Evolutionary conservation across 2,888 invertebrate species (phyloP), one percentile per base, ranked within the genome.

Genomic region (Dicyrtoma fusca): DNA sequence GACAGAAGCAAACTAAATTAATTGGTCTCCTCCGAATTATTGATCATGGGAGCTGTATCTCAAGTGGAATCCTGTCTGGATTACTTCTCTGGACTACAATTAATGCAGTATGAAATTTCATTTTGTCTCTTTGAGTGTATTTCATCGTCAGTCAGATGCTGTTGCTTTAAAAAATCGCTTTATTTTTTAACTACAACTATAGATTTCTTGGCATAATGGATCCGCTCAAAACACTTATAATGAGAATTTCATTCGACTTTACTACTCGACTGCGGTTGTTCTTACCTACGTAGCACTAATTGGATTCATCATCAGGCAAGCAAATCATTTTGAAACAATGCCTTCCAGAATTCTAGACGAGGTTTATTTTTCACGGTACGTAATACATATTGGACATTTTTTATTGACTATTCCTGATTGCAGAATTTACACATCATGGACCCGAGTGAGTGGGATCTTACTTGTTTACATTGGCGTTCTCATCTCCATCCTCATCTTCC

Each of bases 11-110:
- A 45, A 49, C 10, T 11, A 71, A 65, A 47, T 65, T 71, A 65
- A 57, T 45, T 10, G 47, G 59, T 13, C 47, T 71, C 14, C 44
- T 71, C 14, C 55, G 45, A 26, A 17, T 45, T 10, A 26, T 71
- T 17, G 64, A 71, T 42, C 71, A 71, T 44, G 49, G 34, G 6
- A 65, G 65, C 44, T 71, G 71, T 53, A 71, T 71, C 23, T 13
- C 23, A 5, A 71, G 71, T 62, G 71, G 71, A 19, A 64, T 71
- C 21, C 65, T 57, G n/a, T 11, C 64, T 10, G 71, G 71, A 3
- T 26, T 71, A 11, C 23, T 71, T 4, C 47, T 70, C 14, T 70
- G 70, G 70, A 51, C 34, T 45, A 17, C 71, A 3, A 44, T 71
- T 1, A 59, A 59, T 44, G 13, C 65, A 21, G 71, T 65, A 44